A percentile compares a stretch with the other conserved stretches of the same genome.
Evolutionary conservation across 30 jellyfish, hydroid and myxozoan genomes (phyloP).

Genomic region (Turritopsis dohrnii): DNA sequence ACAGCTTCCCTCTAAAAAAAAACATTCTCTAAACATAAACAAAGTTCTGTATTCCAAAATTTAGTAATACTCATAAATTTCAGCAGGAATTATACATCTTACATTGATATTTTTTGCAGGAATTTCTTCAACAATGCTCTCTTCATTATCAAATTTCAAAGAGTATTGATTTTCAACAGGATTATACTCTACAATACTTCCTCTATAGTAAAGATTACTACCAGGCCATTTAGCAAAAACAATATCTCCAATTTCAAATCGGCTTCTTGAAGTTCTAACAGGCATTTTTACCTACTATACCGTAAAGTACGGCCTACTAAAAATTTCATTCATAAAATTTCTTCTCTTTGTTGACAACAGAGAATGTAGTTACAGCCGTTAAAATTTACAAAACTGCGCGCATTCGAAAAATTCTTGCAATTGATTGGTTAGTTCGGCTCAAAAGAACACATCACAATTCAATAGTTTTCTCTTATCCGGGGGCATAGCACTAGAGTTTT

Average conservation of each 20-base stretch:
- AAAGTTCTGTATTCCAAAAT: not conserved
- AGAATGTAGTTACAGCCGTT: not conserved
- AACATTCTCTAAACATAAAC: not conserved
- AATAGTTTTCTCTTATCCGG: not conserved
- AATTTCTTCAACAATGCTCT: conserved; percentile 17
- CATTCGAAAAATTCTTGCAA: not conserved
- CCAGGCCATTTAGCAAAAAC: conserved; percentile 91
- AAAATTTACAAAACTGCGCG: conserved; percentile 12
- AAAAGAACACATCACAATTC: conserved; percentile 13
- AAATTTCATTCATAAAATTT: not conserved
- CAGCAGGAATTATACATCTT: not conserved
- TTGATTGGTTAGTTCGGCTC: conserved; percentile 10
- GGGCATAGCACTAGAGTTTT: not conserved
- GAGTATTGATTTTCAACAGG: conserved; percentile 33
- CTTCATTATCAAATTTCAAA: conserved; percentile 33
- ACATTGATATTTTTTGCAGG: conserved; percentile 47
- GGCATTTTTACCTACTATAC: conserved; percentile 5
- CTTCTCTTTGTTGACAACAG: not conserved
- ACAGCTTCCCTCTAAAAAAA: not conserved
- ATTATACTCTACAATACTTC: conserved; percentile 30
- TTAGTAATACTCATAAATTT: not conserved
- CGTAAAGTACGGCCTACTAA: not conserved
- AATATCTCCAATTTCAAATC: conserved; percentile 35
- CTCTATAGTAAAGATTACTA: conserved; percentile 52
- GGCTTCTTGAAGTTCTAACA: not conserved